Percentiles rank a stretch among this genome's conserved stretches.
Evolutionary conservation across 2,888 invertebrate species (phyloP).

Genomic region (Sarcophaga carnaria): DNA sequence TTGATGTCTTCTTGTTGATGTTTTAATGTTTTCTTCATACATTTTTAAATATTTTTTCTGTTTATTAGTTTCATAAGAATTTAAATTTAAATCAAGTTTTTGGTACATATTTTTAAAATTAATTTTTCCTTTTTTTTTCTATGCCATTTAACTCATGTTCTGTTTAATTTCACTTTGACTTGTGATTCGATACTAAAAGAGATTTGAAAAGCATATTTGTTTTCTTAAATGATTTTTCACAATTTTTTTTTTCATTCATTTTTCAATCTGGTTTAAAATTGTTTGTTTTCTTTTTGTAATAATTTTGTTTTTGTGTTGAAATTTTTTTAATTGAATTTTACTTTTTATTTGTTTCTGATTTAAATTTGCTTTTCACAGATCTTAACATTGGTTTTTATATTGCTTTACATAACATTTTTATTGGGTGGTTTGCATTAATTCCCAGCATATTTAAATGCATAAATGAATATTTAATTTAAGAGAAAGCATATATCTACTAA

Average conservation of each 20-base stretch:
- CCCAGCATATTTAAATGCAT: too few species aligned
- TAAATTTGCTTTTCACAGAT: too few species aligned
- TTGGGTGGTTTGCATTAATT: too few species aligned
- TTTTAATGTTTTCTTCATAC: not conserved
- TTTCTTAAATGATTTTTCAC: not conserved
- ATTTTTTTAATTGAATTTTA: too few species aligned
- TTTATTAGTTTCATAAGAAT: constrained; percentile 21
- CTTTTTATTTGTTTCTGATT: not conserved
- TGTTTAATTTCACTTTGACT: not conserved
- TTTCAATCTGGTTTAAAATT: not conserved
- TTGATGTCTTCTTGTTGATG: not conserved
- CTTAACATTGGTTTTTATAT: too few species aligned
- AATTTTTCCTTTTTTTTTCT: not conserved
- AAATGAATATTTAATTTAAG: too few species aligned
- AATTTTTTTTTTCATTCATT: not conserved
- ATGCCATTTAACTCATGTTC: not conserved
- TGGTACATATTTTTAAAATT: not conserved
- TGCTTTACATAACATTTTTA: too few species aligned
- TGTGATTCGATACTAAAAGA: not conserved
- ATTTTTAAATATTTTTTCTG: not conserved
- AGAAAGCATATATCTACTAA: too few species aligned
- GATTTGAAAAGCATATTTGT: too few species aligned
- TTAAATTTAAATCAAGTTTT: constrained; percentile 30
- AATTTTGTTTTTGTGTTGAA: not conserved
- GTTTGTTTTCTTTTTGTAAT: not conserved